Base-by-base conservation (phyloP, 2,113 vertebrate species). In the Pangasianodon gigas region DNA sequence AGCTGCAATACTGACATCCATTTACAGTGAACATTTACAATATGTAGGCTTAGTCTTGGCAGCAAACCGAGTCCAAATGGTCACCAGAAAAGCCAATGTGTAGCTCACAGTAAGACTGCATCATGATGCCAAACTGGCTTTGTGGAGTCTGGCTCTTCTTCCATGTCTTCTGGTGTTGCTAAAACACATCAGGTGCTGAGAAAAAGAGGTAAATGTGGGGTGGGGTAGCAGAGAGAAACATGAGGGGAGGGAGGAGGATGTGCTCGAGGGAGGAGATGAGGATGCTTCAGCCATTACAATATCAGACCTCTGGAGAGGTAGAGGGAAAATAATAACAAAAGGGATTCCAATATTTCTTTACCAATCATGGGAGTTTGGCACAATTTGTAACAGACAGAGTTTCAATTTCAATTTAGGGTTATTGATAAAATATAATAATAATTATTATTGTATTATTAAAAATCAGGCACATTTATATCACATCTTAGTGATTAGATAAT, bases 231-330 rank as follows among this genome's bases (percentile, higher is more conserved):
- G 24, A 88, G 75, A 79, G 75, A 37, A 80, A 41, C 77, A 29
- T 14, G 48, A 58, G 16, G 16, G 26, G 29, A 71, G 62, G 58
- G 79, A 54, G 62, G 62, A 56, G 32, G 67, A 75, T 60, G 67
- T 60, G 41, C 52, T 84, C 29, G 8, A 75, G 18, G 29, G 52
- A 83, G 87, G 79, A 75, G 41, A 60, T 37, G 29, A 62, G 82
- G 67, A 89, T 74, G 82, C 88, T 85, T 48, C 29, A 89, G 24
- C 24, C 26, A 74, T 60, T 54, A 84, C 37, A 46, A n/a, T 74
- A 62, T n/a, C 51, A 84, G 48, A 41, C 71, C 37, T 75, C 16
- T 62, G 82, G 29, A 46, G 67, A 89, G 52, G 56, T 54, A 13
- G 24, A 44, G 6, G 6, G 58, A 82, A 82, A 54, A 82, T 37